These are phyloP conservation scores for Scomberomorus guttatus DNA, from an alignment of 2,797 vertebrate genomes.

Conservation along the genomic window DNA sequence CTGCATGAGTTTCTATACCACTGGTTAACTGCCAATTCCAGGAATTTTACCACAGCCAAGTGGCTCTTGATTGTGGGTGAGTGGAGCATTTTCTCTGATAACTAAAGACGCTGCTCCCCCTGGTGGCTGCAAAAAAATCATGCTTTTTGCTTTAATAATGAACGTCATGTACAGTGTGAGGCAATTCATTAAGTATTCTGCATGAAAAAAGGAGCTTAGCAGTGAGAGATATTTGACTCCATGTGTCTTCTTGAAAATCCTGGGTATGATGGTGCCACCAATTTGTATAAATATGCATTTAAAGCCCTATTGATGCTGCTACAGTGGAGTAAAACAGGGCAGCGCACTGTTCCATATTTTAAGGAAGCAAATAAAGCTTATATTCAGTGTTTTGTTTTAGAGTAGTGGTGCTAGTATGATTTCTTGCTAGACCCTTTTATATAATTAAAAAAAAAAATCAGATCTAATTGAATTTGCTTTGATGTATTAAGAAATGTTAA, in stretches of 20 bases:
- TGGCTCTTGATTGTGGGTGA: background rate
- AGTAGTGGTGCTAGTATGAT: background rate
- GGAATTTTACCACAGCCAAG: conserved; percentile 39
- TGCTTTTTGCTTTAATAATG: background rate
- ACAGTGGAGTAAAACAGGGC: no score
- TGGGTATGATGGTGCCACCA: no score
- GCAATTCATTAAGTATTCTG: background rate
- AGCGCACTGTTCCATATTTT: no score
- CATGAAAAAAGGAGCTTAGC: background rate
- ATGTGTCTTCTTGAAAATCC: no score
- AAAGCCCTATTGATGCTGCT: no score
- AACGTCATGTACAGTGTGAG: background rate
- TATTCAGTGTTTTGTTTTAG: background rate
- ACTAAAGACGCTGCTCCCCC: conserved; percentile 64
- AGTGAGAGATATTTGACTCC: no score
- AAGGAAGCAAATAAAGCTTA: background rate
- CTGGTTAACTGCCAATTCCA: conserved; percentile 38
- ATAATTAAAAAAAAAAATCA: background rate
- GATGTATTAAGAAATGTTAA: background rate
- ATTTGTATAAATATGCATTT: no score
- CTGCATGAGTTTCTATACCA: conserved; percentile 34
- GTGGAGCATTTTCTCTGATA: conserved; percentile 27
- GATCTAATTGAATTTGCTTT: background rate
- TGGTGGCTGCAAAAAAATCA: conserved; percentile 64
- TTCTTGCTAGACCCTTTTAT: background rate